phyloP scores from a whole-genome alignment of 1,140 invertebrate species.

The Tetragonula clypearis region DNA sequence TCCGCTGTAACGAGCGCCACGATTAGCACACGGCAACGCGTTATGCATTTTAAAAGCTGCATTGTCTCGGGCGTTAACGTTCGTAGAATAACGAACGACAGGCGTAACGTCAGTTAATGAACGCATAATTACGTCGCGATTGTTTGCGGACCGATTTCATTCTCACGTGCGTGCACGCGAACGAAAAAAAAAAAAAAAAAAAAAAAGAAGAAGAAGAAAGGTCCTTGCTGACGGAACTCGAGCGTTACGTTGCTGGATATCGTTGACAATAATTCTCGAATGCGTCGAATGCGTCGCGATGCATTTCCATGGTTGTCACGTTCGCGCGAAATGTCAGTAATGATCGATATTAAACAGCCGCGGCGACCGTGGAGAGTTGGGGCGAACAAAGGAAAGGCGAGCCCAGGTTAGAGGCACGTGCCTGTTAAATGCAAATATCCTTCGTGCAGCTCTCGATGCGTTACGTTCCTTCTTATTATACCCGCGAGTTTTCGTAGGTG shows the following conservation, averaged over 20 bases:
- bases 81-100: not conserved
- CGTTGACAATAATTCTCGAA: not conserved
- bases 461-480: constrained; percentile 1
- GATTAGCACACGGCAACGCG: not conserved
- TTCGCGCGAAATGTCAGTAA: constrained; percentile 36
- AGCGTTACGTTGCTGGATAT: not conserved
- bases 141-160: not conserved
- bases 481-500: constrained; percentile 38
- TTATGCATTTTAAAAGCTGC: not conserved
- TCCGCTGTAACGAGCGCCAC: not conserved
- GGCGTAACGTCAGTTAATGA: not conserved
- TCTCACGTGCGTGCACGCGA: not conserved
- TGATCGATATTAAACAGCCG: constrained; percentile 50
- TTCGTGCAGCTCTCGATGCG: not conserved
- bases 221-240: not conserved
- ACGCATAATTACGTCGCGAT: not conserved
- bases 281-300: not conserved
- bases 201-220: not conserved
- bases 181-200: no score
- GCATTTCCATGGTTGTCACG: constrained; percentile 24
- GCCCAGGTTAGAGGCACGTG: constrained; percentile 19
- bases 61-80: not conserved
- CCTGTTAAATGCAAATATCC: constrained; percentile 62
- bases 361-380: not conserved
- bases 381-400: constrained; percentile 24